Evolutionary conservation across 2,113 vertebrate species (phyloP).

Genomic region (Turnix velox): DNA sequence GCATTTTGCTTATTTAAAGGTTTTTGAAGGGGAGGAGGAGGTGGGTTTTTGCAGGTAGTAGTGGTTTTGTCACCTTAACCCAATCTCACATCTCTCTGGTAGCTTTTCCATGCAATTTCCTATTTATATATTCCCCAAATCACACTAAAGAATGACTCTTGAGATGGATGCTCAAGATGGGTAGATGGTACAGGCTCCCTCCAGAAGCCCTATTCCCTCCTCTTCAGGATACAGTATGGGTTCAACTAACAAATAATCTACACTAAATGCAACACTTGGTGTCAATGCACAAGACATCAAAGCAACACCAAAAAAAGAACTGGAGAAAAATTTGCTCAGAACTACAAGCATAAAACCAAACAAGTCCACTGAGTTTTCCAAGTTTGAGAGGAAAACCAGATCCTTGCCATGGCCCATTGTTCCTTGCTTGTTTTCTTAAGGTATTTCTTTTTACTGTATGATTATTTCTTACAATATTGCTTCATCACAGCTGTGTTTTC

Average conservation of each 20-base stretch:
- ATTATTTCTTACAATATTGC: not conserved
- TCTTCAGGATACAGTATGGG: not conserved
- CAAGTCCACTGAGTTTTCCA: not conserved
- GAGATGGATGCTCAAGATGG: fast-evolving
- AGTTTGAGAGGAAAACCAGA: not conserved
- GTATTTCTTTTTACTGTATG: not conserved
- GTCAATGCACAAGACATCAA: fast-evolving
- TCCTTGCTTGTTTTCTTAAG: not conserved
- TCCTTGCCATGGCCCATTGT: too few species aligned
- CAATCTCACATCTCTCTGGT: not conserved
- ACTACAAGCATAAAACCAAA: not conserved
- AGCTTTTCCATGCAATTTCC: not conserved
- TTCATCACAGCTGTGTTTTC: not conserved
- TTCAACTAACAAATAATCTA: not conserved
- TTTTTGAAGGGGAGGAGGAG: too few species aligned
- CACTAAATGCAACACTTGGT: not conserved
- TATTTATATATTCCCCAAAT: not conserved
- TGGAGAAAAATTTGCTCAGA: not conserved
- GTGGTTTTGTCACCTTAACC: not conserved
- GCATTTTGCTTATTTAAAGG: not conserved
- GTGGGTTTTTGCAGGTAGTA: not conserved
- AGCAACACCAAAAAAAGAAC: not conserved
- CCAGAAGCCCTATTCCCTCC: not conserved
- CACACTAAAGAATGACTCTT: not conserved
- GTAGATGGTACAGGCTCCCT: not conserved